Evolutionary conservation across 2,113 vertebrate genomes (phyloP).

Genomic region (Sylvilagus bachmani): DNA sequence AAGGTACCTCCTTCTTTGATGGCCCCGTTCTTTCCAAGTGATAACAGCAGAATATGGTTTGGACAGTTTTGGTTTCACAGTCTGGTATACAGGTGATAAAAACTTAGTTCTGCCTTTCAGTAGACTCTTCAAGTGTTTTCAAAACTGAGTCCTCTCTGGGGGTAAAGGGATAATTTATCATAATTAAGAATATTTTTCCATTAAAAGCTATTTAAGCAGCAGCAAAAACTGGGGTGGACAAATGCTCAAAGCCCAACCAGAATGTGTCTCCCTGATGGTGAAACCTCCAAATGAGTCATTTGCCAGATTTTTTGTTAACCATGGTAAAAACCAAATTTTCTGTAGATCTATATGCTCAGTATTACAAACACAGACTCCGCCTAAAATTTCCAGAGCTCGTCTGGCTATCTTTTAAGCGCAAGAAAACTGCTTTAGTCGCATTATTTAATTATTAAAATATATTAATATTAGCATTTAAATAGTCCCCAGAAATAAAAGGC

Average conservation of each 20-base stretch:
- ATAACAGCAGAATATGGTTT: not conserved
- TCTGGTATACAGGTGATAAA: conserved; percentile 28
- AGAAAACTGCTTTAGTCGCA: not conserved
- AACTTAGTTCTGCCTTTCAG: not conserved
- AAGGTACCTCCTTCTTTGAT: too few species aligned
- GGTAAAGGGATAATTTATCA: not conserved
- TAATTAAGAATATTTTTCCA: conserved; percentile 40
- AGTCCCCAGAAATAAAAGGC: not conserved
- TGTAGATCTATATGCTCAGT: not conserved
- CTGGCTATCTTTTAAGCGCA: not conserved
- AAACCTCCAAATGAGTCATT: not conserved
- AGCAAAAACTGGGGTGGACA: not conserved
- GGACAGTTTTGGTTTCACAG: not conserved
- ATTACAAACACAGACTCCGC: not conserved
- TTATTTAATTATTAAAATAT: not conserved
- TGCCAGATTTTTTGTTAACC: not conserved
- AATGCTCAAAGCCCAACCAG: not conserved
- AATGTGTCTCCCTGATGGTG: not conserved
- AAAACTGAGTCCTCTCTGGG: not conserved
- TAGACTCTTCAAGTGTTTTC: not conserved
- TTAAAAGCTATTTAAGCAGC: not conserved
- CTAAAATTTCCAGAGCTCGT: not conserved
- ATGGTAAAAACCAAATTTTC: not conserved
- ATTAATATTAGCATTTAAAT: not conserved
- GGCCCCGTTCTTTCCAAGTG: too few species aligned